Percentiles rank a stretch among this genome's conserved stretches.
phyloP scores from a whole-genome alignment of 2,888 invertebrate species.

The Nudaria mundana region DNA sequence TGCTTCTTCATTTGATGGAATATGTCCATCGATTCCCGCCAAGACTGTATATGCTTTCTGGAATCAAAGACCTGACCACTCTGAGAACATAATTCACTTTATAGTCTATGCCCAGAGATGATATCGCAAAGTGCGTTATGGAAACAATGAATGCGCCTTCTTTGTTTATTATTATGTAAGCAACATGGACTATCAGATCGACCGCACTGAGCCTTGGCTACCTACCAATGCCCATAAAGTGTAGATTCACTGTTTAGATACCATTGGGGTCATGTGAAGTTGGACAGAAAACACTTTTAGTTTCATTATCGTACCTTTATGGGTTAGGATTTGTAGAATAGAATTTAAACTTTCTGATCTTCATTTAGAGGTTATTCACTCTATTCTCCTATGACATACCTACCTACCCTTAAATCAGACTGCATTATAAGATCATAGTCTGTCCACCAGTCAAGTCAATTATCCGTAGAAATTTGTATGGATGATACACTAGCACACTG shows the following conservation, averaged over 20 bases:
- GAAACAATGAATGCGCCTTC: slow-evolving; percentile 25
- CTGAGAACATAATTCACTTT: slow-evolving; percentile 6
- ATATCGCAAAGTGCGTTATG: slow-evolving; percentile 25
- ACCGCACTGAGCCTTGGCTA: slow-evolving; percentile 15
- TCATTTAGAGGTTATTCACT: too few relatives aligned
- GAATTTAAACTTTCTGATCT: background rate
- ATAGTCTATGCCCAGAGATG: slow-evolving; percentile 25
- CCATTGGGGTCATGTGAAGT: slow-evolving; percentile 19
- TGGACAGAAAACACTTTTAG: background rate
- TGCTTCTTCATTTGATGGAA: too few relatives aligned
- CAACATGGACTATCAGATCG: slow-evolving; percentile 5
- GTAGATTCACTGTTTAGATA: slow-evolving; percentile 21
- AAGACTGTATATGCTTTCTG: too few relatives aligned
- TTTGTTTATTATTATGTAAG: slow-evolving; percentile 30
- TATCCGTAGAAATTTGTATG: too few relatives aligned
- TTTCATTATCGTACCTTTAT: background rate
- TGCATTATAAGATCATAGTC: too few relatives aligned
- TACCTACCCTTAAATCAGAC: too few relatives aligned
- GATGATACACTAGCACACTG: too few relatives aligned
- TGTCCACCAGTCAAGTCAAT: too few relatives aligned
- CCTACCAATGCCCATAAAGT: slow-evolving; percentile 11
- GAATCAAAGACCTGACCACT: too few relatives aligned
- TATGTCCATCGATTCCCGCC: too few relatives aligned
- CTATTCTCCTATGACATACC: too few relatives aligned
- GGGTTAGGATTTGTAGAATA: background rate